Conservation (phyloP, 2,113 vertebrate genomes). For the Mobula hypostoma region DNA sequence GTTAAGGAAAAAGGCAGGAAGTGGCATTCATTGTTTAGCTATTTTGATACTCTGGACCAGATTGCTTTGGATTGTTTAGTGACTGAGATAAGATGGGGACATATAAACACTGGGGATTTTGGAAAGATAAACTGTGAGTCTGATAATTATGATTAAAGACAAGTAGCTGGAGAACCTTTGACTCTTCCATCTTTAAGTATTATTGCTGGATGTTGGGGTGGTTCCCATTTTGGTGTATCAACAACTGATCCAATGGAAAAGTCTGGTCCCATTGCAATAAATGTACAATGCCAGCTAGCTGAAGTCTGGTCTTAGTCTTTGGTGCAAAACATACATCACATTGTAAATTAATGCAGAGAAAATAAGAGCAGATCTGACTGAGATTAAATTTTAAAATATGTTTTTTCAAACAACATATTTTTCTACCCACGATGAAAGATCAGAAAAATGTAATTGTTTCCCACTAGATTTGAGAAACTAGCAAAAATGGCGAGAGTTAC, state of each 20-base stretch:
- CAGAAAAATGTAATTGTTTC: not conserved
- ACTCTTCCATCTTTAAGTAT: not conserved
- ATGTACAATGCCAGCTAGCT: no score
- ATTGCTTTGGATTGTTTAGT: not conserved
- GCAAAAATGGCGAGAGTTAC: not conserved
- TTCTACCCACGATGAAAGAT: not conserved
- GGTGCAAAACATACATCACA: no score
- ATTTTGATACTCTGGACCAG: not conserved
- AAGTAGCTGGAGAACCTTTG: not conserved
- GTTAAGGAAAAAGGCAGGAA: not conserved
- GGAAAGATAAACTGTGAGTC: not conserved
- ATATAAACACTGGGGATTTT: no score
- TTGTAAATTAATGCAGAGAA: not conserved
- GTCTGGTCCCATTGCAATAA: not conserved
- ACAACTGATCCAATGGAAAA: not conserved
- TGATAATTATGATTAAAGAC: no score
- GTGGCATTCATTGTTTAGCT: not conserved
- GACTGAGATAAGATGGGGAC: not conserved
- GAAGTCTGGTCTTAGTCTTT: not conserved
- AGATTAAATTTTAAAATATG: not conserved
- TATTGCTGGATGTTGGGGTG: not conserved
- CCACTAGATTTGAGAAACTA: not conserved
- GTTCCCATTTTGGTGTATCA: not conserved
- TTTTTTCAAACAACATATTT: no score
- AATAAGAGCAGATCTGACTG: not conserved